Evolutionary conservation across 1,140 invertebrate species (phyloP).

Genomic region (Linepithema humile): DNA sequence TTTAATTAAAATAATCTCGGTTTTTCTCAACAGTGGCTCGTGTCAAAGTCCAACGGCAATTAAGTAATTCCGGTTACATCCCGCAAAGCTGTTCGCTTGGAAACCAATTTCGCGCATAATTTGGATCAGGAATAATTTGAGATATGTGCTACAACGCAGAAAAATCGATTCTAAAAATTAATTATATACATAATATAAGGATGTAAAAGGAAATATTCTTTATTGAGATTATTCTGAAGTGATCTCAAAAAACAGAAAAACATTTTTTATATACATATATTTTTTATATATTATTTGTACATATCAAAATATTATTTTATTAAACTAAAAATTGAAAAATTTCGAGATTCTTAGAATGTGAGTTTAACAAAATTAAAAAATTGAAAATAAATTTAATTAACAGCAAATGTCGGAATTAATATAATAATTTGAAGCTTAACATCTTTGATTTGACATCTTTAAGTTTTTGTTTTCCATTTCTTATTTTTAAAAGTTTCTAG

Average conservation of each 20-base stretch:
- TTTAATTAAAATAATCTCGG: constrained; percentile 46
- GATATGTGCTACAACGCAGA: neutral
- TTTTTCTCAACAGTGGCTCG: constrained; percentile 14
- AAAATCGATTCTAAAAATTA: neutral
- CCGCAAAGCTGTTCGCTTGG: constrained; percentile 14
- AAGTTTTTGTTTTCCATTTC: neutral
- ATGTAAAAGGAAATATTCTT: neutral
- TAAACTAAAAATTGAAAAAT: neutral
- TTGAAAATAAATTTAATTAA: neutral
- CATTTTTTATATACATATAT: too few species aligned
- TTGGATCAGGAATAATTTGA: constrained; percentile 44
- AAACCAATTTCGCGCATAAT: constrained; percentile 43
- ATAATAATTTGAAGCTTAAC: neutral
- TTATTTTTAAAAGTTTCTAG: neutral
- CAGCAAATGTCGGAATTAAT: neutral
- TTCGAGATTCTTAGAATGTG: neutral
- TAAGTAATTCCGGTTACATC: constrained; percentile 36
- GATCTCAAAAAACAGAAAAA: neutral
- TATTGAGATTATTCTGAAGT: neutral
- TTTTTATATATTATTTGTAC: too few species aligned
- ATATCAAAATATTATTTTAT: neutral
- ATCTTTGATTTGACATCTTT: neutral
- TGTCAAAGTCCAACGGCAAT: constrained; percentile 50
- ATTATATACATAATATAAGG: too few species aligned
- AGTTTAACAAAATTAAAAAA: neutral